Evolutionary conservation across 2,113 vertebrate genomes (phyloP).

Genomic region (Tenrec ecaudatus): DNA sequence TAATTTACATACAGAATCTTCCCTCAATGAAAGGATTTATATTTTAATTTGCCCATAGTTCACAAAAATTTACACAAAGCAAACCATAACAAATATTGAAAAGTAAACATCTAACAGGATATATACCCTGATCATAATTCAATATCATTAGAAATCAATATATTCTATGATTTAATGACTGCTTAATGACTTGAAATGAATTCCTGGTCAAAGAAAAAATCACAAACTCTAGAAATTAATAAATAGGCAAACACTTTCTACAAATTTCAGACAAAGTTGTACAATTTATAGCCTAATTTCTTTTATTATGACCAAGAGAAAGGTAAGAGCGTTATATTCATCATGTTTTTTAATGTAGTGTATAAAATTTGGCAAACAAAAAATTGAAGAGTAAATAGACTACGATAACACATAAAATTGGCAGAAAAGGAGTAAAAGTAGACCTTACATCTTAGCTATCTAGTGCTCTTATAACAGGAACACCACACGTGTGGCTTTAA

Average conservation of each 20-base stretch:
- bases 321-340: too few species aligned
- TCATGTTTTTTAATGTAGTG: not conserved
- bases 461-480: not conserved
- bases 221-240: not conserved
- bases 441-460: not conserved
- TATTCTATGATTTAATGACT: not conserved
- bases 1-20: not conserved
- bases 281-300: conserved; percentile 7
- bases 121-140: conserved; percentile 10
- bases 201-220: conserved; percentile 31
- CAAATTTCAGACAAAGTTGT: not conserved
- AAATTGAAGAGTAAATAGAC: not conserved
- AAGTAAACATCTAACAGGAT: not conserved
- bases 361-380: conserved; percentile 28
- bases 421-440: not conserved
- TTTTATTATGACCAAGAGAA: not conserved
- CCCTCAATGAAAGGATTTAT: not conserved
- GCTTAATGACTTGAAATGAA: conserved; percentile 14
- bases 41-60: conserved; percentile 1
- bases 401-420: not conserved
- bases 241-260: not conserved
- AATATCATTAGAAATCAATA: not conserved
- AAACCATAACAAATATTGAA: conserved; percentile 51
- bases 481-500: not conserved
- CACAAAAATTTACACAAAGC: not conserved